A percentile compares a stretch with the other conserved stretches of the same genome.
Evolutionary conservation across 2,113 vertebrate genomes (phyloP).

Genomic region (Pituophis catenifer): DNA sequence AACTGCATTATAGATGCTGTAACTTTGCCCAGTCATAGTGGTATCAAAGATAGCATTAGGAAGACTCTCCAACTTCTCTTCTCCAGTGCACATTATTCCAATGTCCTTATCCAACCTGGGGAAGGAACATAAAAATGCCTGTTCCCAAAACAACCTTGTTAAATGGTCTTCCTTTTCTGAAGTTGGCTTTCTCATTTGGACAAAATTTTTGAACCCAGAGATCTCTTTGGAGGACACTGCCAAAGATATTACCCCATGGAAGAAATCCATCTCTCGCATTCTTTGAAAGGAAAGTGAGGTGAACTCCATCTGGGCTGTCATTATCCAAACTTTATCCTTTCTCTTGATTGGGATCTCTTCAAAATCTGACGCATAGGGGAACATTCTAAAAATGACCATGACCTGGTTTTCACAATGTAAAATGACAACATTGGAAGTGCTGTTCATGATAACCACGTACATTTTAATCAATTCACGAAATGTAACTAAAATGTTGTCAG

Average conservation of each 20-base stretch:
- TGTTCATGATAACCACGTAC: not conserved
- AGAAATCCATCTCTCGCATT: not conserved
- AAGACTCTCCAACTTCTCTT: not conserved
- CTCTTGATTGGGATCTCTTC: not conserved
- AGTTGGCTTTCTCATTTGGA: not conserved
- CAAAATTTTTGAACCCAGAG: not conserved
- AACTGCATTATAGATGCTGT: not conserved
- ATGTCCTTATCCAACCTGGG: too few relatives aligned
- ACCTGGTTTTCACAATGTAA: not conserved
- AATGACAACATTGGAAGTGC: not conserved
- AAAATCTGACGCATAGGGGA: not conserved
- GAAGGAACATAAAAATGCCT: not conserved
- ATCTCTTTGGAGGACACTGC: not conserved
- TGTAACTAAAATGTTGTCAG: not conserved
- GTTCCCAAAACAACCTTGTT: not conserved
- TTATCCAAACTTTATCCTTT: not conserved
- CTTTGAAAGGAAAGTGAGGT: not conserved
- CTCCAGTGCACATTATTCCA: not conserved
- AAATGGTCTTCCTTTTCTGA: not conserved
- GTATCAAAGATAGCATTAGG: not conserved
- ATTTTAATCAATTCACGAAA: not conserved
- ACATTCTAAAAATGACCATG: not conserved
- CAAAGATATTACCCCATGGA: not conserved
- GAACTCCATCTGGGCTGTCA: slow-evolving; percentile 15
- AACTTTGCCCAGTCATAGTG: not conserved